phyloP scores from a whole-genome alignment of 2,113 vertebrate genomes.

The Rhombomys opimus region DNA sequence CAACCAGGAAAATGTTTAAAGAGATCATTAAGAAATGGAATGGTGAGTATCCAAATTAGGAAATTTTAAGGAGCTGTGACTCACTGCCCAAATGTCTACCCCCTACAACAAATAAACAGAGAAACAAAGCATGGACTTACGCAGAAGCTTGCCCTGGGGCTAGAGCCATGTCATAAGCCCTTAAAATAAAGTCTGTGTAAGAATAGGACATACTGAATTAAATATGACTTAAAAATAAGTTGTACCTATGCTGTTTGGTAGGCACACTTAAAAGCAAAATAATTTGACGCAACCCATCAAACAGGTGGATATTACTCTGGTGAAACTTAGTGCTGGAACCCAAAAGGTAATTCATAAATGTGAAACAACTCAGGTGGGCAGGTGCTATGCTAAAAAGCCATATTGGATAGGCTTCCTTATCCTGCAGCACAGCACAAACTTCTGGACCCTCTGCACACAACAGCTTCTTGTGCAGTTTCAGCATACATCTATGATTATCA shows the following conservation, averaged over 20 bases:
- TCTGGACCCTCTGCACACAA: not conserved
- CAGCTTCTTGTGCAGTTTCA: not conserved
- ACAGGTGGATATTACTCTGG: constrained; percentile 7
- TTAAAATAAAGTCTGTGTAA: constrained; percentile 32
- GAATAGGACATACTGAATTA: constrained; percentile 52
- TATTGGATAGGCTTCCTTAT: constrained; percentile 6
- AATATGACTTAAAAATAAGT: constrained; percentile 47
- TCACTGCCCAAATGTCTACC: not conserved
- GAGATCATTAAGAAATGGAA: constrained; percentile 27
- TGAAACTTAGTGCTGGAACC: constrained; percentile 44
- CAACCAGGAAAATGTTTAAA: constrained; percentile 27
- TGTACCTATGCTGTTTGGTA: constrained; percentile 36
- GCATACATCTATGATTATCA: not conserved
- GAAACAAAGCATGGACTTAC: constrained; percentile 50
- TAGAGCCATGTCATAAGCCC: not conserved
- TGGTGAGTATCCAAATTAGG: constrained; percentile 36
- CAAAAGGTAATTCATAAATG: constrained; percentile 50
- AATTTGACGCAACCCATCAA: constrained; percentile 43
- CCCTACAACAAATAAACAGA: not conserved
- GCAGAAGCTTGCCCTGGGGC: not conserved
- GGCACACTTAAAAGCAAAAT: constrained; percentile 54
- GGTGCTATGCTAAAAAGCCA: not conserved
- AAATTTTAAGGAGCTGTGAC: constrained; percentile 29
- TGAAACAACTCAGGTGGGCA: constrained; percentile 24
- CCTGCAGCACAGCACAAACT: not conserved